Conservation (phyloP, 2,113 vertebrate genomes). For the Microcebus griseorufus region DNA sequence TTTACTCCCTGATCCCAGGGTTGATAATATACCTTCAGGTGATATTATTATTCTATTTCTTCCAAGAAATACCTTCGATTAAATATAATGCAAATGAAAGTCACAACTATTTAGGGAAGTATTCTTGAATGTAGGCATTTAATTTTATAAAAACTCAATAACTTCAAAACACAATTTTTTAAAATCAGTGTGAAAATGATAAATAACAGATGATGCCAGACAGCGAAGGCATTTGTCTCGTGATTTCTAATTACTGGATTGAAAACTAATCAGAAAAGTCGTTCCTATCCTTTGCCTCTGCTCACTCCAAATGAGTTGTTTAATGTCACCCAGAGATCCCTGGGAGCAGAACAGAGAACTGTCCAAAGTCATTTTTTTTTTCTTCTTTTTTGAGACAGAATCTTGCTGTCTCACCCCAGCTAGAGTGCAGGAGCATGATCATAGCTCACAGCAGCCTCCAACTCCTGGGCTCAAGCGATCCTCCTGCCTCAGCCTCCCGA, state of each 20-base stretch:
- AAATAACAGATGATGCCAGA: not conserved
- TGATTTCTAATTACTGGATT: not conserved
- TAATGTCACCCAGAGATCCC: not conserved
- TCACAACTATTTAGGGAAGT: not conserved
- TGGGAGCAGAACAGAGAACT: not conserved
- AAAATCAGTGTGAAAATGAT: not conserved
- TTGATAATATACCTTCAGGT: conserved; percentile 23
- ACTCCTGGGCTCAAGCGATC: not conserved
- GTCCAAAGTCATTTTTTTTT: not conserved
- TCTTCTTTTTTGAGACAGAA: not conserved
- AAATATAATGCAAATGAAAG: not conserved
- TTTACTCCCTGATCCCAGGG: not conserved
- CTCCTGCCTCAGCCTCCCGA: not conserved
- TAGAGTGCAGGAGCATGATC: not conserved
- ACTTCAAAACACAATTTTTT: not conserved
- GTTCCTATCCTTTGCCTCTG: not conserved
- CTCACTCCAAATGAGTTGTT: not conserved
- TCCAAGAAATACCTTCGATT: conserved; percentile 58
- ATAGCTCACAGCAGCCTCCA: not conserved
- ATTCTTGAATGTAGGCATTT: conserved; percentile 24
- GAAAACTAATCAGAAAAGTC: not conserved
- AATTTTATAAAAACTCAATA: conserved; percentile 17
- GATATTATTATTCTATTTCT: conserved; percentile 41
- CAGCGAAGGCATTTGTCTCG: not conserved
- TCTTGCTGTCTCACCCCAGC: not conserved